Percentiles rank a stretch among this genome's conserved stretches.
Evolutionary conservation across 2,888 invertebrate genomes (phyloP).

Genomic region (Drosophila tanythrix): DNA sequence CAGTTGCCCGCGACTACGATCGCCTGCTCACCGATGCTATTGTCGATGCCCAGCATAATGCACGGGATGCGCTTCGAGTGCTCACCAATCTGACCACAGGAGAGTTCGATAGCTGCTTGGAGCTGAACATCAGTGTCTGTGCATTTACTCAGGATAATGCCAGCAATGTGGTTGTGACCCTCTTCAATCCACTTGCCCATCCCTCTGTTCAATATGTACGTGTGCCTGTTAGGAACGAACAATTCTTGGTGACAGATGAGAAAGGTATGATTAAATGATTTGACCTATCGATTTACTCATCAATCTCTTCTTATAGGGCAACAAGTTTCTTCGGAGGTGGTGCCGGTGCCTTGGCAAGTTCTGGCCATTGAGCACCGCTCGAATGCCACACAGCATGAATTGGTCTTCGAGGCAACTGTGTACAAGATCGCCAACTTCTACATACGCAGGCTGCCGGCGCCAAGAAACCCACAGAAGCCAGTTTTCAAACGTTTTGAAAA

Average conservation of each 20-base stretch:
- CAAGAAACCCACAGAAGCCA: constrained; percentile 11
- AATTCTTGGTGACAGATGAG: constrained; percentile 88
- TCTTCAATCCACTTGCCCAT: constrained; percentile 93
- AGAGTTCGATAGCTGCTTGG: constrained; percentile 78
- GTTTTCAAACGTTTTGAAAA: constrained; percentile 40
- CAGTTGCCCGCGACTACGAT: constrained; percentile 95
- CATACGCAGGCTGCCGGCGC: constrained; percentile 53
- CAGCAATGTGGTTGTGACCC: constrained; percentile 86
- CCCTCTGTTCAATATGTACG: constrained; percentile 87
- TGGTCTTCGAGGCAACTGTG: constrained; percentile 88
- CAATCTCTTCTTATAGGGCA: constrained; percentile 48
- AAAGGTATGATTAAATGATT: constrained; percentile 85
- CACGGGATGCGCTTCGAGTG: constrained; percentile 68
- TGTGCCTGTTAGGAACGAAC: constrained; percentile 86
- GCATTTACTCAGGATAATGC: constrained; percentile 86
- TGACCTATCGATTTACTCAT: too few relatives aligned
- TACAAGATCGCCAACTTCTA: constrained; percentile 87
- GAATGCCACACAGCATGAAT: constrained; percentile 88
- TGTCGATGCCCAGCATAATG: constrained; percentile 85
- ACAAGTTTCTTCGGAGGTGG: constrained; percentile 87
- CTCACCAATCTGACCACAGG: constrained; percentile 75
- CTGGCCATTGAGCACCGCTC: constrained; percentile 84
- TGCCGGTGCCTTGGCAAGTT: constrained; percentile 87
- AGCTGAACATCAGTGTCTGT: constrained; percentile 88
- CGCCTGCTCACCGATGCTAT: constrained; percentile 90